These are phyloP conservation scores for Dendrolimus punctatus DNA, from an alignment of 1,140 invertebrate genomes.

Conservation along the genomic window DNA sequence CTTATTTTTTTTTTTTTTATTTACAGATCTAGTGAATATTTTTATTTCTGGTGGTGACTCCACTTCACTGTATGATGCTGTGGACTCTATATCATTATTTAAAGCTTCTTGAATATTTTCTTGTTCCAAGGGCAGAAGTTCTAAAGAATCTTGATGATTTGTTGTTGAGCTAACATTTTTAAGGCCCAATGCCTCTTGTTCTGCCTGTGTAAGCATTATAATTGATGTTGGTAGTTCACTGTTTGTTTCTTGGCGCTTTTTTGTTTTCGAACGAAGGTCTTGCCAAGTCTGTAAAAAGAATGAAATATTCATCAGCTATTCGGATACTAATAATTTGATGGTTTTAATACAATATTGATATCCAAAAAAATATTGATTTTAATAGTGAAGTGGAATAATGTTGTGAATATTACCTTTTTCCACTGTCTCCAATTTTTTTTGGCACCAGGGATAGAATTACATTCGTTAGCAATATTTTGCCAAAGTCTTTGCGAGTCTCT, in stretches of 20 bases:
- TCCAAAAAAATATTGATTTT: too few species aligned
- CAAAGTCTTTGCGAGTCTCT: slow-evolving; percentile 50
- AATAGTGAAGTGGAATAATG: too few species aligned
- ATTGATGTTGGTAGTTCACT: slow-evolving; percentile 32
- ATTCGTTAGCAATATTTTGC: slow-evolving; percentile 51
- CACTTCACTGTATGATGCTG: slow-evolving; percentile 36
- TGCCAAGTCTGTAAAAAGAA: slow-evolving; percentile 53
- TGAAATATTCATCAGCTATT: not conserved
- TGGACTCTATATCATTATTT: slow-evolving; percentile 27
- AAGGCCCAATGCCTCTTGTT: slow-evolving; percentile 40
- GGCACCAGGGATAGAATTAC: slow-evolving; percentile 50
- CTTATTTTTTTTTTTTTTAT: slow-evolving; percentile 27
- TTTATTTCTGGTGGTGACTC: slow-evolving; percentile 41
- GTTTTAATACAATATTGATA: too few species aligned
- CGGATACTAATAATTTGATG: too few species aligned
- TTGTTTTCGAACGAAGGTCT: slow-evolving; percentile 50
- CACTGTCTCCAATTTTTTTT: slow-evolving; percentile 59
- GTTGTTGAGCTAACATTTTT: slow-evolving; percentile 28
- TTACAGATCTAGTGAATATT: slow-evolving; percentile 27
- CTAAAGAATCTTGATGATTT: slow-evolving; percentile 27
- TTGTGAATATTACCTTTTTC: slow-evolving; percentile 38
- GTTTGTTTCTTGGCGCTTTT: slow-evolving; percentile 37
- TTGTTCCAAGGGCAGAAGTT: slow-evolving; percentile 31
- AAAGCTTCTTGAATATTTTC: slow-evolving; percentile 31
- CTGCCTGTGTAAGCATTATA: slow-evolving; percentile 28